These are phyloP conservation scores for Paedocypris sp. DNA, from an alignment of 2,113 vertebrate genomes.

Conservation along the genomic window DNA sequence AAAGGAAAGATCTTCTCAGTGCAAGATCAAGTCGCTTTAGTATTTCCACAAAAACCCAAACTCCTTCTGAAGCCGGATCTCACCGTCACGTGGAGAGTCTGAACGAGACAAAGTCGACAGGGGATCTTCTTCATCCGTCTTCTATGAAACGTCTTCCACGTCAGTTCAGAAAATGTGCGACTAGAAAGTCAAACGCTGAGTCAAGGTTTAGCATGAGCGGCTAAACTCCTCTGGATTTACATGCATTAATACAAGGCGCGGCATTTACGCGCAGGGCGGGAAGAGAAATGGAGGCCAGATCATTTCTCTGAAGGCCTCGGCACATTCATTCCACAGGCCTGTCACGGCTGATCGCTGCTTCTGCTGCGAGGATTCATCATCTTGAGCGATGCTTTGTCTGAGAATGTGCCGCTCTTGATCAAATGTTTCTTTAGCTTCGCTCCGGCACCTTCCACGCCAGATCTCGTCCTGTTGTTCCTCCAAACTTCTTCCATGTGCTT, in stretches of 20 bases:
- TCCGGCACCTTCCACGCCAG: no score
- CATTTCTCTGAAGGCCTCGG: constrained; percentile 39
- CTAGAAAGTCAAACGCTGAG: constrained; percentile 43
- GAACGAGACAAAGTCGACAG: constrained; percentile 30
- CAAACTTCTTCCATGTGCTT: no score
- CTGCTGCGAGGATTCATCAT: constrained; percentile 37
- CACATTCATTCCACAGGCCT: constrained; percentile 52
- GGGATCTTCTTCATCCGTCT: constrained; percentile 53
- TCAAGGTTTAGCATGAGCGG: constrained; percentile 55
- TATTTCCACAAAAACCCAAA: constrained; percentile 31
- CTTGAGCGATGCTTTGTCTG: constrained; percentile 35
- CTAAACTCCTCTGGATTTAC: constrained; percentile 38
- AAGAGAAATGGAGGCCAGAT: constrained; percentile 51
- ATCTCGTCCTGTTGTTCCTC: no score
- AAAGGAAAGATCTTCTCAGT: constrained; percentile 48
- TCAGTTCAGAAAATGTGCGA: constrained; percentile 57
- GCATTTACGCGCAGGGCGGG: constrained; percentile 52
- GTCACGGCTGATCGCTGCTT: constrained; percentile 50
- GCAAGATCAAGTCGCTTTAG: constrained; percentile 53
- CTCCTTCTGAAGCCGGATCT: constrained; percentile 48
- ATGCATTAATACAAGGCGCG: constrained; percentile 56
- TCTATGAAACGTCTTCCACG: no score
- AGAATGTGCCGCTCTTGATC: constrained; percentile 18
- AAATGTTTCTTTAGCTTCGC: constrained; percentile 26
- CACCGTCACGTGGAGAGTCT: constrained; percentile 19